Evolutionary conservation across 2,888 invertebrate species (phyloP).

Genomic region (Rambutsinella grinnellia): DNA sequence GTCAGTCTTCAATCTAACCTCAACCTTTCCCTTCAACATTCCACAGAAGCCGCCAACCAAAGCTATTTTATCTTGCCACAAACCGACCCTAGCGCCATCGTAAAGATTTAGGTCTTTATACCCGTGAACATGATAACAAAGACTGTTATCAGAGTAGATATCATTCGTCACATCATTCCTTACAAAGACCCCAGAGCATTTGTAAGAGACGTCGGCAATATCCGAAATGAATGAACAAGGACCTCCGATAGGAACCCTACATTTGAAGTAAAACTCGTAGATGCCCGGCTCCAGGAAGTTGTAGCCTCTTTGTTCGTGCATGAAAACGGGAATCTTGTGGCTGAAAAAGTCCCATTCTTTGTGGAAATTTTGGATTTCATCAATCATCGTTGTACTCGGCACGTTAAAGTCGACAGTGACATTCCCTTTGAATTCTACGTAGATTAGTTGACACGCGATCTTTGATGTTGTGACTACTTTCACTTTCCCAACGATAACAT

Average conservation of each 20-base stretch:
- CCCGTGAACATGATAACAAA: neutral
- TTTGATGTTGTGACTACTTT: conserved; percentile 2
- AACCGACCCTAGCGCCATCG: neutral
- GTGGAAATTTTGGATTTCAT: conserved; percentile 8
- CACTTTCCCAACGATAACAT: conserved; percentile 1
- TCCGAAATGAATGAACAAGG: conserved; percentile 1
- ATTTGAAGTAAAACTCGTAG: conserved; percentile 4
- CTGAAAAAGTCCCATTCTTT: conserved; percentile 9
- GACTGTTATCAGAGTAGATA: neutral
- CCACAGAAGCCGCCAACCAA: conserved; percentile 2
- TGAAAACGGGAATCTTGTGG: conserved; percentile 6
- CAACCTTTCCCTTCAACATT: neutral
- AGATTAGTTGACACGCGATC: conserved; percentile 7
- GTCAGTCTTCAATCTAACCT: conserved; percentile 6
- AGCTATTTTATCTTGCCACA: neutral
- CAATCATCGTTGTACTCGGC: conserved; percentile 8
- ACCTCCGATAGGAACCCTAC: conserved; percentile 1
- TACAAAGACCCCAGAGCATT: neutral
- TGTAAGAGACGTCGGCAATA: conserved; percentile 1
- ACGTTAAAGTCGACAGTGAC: conserved; percentile 1
- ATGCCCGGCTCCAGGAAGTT: conserved; percentile 12
- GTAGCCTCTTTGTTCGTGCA: too few relatives aligned
- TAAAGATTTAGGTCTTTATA: conserved; percentile 12
- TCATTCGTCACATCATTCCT: conserved; percentile 1
- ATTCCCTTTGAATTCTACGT: conserved; percentile 1